Evolutionary conservation across 2,888 invertebrate species (phyloP).

Genomic region (Yponomeuta plumbellus): DNA sequence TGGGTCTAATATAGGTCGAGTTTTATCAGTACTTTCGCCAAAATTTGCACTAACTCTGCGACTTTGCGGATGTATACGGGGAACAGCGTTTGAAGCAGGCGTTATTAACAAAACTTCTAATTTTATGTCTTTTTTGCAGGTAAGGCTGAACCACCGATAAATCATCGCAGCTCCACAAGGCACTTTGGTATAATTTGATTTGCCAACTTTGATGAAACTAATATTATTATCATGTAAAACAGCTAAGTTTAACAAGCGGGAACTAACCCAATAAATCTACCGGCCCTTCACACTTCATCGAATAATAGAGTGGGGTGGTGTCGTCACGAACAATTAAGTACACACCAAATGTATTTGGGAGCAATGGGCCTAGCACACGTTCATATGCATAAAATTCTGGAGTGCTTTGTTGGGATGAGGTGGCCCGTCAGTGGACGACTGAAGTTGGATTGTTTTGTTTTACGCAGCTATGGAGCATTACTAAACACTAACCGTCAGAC

Average conservation of each 20-base stretch:
- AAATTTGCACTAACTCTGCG: conserved; percentile 56
- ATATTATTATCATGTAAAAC: conserved; percentile 50
- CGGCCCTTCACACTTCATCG: conserved; percentile 63
- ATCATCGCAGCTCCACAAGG: not conserved
- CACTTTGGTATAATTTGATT: conserved; percentile 6
- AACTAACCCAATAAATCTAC: conserved; percentile 61
- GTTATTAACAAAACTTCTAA: not conserved
- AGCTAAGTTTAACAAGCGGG: conserved; percentile 40
- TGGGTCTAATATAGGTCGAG: conserved; percentile 63
- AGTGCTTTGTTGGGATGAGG: too few relatives aligned
- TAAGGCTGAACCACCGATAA: not conserved
- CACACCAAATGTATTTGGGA: conserved; percentile 44
- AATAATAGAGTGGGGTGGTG: conserved; percentile 55
- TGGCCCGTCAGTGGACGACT: too few relatives aligned
- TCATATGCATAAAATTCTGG: conserved; percentile 1
- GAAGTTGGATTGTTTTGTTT: too few relatives aligned
- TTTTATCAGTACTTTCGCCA: conserved; percentile 62
- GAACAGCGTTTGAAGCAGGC: not conserved
- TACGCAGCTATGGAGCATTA: too few relatives aligned
- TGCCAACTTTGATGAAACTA: conserved; percentile 39
- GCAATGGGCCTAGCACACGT: conserved; percentile 15
- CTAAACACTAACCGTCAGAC: too few relatives aligned
- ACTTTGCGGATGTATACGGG: conserved; percentile 24
- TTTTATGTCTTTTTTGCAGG: conserved; percentile 18
- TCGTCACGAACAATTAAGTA: conserved; percentile 53